Evolutionary conservation across 2,888 invertebrate species (phyloP), one percentile per base, ranked within the genome.

Genomic region (Zeuzera pyrina): DNA sequence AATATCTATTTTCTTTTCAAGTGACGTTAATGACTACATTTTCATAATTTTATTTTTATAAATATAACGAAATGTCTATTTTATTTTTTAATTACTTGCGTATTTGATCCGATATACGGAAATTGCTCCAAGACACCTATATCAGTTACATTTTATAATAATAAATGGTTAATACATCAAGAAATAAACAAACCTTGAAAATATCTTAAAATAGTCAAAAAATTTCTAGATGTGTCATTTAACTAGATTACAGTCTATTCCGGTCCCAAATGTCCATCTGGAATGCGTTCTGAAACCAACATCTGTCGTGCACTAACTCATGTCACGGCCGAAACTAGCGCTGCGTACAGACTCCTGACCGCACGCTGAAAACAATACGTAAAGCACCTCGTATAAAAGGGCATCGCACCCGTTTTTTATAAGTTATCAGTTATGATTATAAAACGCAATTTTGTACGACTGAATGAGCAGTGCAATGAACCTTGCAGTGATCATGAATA

Each of bases 271-370:
- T 45, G 45, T 44, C 44, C 45, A 55, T 43, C 38, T 43, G 68
- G 71, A 69, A 74, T 74, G 68, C 53, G 66, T 50, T 44, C 52
- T 32, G 38, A 42, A 38, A 37, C 27, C 34, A 52, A 50, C 77
- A 78, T 71, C 76, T 77, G 77, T 71, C 63, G 54, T 49, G 50
- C 59, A 59, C 52, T 77, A 74, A 71, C 57, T 77, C 76, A 76
- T 52, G 42, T 34, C 12, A 23, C 1, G 11, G 13, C 7, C 2
- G 25, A 25, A 12, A 10, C 11, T 22, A 4, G 12, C 5, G 12
- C 13, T 25, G 6, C 25, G 1, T 7, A n/a, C 2, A n/a, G 11
- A 10, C 22, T 11, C n/a, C 5, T 11, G 22, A 22, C 8, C 6
- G 25, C 12, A 10, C 13, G 25, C 25, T 10, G 13, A 25, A 25